Conservation (phyloP, 2,888 invertebrate species). For the Adelphocoris suturalis region DNA sequence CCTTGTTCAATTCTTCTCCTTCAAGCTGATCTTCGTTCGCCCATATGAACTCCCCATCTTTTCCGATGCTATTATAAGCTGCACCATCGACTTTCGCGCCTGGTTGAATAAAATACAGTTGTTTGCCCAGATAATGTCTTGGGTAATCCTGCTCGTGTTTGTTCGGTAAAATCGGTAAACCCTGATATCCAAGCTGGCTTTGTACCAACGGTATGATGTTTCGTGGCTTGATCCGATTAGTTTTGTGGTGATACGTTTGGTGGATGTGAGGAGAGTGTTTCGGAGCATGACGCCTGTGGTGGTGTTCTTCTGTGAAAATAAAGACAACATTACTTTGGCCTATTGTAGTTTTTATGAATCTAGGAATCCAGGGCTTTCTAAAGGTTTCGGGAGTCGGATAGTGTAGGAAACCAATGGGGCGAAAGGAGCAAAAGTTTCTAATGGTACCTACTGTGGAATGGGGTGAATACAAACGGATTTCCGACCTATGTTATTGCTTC, state of each 20-base stretch:
- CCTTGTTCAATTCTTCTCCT: background rate
- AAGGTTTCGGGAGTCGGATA: no score
- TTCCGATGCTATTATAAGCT: background rate
- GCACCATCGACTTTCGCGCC: background rate
- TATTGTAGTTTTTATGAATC: no score
- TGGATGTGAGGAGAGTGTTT: background rate
- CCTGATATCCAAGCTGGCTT: background rate
- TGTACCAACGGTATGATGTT: conserved; percentile 23
- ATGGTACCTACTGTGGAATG: no score
- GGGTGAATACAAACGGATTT: no score
- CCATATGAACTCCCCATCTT: background rate
- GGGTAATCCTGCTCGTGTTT: conserved; percentile 10
- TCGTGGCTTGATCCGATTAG: background rate
- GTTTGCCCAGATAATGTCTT: background rate
- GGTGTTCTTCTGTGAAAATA: background rate
- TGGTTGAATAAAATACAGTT: background rate
- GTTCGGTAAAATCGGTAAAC: background rate
- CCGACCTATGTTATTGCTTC: no score
- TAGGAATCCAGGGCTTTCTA: no score
- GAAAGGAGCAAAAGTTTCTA: no score
- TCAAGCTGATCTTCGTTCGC: background rate
- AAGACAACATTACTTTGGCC: background rate
- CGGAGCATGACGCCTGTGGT: conserved; percentile 17
- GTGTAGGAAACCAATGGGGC: no score
- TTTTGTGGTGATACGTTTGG: background rate